These are phyloP conservation scores for Yponomeuta malinellus DNA, from an alignment of 2,888 invertebrate species.

Conservation along the genomic window DNA sequence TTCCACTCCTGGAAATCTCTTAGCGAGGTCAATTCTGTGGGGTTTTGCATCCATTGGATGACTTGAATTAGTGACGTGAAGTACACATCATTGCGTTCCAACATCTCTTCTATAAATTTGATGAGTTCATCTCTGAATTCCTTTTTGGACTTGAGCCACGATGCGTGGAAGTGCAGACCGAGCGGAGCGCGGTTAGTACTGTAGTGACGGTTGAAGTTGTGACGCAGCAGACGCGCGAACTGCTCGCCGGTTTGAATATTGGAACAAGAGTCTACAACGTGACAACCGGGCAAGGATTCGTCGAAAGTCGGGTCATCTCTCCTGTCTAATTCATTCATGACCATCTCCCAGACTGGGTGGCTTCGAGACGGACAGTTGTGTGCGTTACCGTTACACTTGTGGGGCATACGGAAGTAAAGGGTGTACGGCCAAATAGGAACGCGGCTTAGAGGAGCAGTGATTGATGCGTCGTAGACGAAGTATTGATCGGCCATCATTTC, in stretches of 20 bases:
- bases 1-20: conserved; percentile 97
- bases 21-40: conserved; percentile 89
- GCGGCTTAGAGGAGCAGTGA: conserved; percentile 90
- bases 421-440: conserved; percentile 99
- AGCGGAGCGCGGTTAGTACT: conserved; percentile 94
- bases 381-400: conserved; percentile 95
- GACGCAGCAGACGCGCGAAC: conserved; percentile 90
- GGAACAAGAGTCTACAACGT: conserved; percentile 95
- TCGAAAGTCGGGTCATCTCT: conserved; percentile 96
- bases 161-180: conserved; percentile 95
- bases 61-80: conserved; percentile 94
- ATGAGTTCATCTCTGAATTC: conserved; percentile 93
- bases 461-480: conserved; percentile 95
- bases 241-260: conserved; percentile 94
- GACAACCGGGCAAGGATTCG: conserved; percentile 94
- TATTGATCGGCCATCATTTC: conserved; percentile 98
- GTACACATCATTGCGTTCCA: conserved; percentile 91
- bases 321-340: conserved; percentile 95
- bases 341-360: conserved; percentile 97
- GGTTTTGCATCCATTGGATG: conserved; percentile 97
- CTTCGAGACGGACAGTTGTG: conserved; percentile 94
- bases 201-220: conserved; percentile 97
- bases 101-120: conserved; percentile 95
- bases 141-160: conserved; percentile 95
- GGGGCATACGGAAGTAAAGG: conserved; percentile 96